phyloP scores from a whole-genome alignment of 2,113 vertebrate genomes.

The Buteo buteo region DNA sequence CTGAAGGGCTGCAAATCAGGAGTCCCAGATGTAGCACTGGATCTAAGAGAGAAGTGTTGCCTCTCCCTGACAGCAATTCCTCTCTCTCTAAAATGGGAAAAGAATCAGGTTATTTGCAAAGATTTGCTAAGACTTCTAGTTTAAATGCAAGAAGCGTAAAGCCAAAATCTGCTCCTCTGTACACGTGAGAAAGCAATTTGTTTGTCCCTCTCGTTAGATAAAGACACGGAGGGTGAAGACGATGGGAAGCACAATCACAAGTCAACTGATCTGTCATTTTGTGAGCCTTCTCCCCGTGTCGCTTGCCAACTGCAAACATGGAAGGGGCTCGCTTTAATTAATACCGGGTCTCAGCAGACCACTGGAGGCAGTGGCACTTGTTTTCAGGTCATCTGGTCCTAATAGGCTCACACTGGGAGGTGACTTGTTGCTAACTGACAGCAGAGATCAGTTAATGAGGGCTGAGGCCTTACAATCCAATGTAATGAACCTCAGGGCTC shows the following conservation, averaged over 20 bases:
- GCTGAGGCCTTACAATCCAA: constrained; percentile 34
- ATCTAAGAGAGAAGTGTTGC: not conserved
- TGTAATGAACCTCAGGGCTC: not conserved
- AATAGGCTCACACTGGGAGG: constrained; percentile 82
- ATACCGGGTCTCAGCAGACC: constrained; percentile 69
- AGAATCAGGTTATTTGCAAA: not conserved
- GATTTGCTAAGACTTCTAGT: not conserved
- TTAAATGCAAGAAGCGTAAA: not conserved
- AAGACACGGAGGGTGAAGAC: not conserved
- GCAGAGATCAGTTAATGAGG: constrained; percentile 73
- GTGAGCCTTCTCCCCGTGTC: not conserved
- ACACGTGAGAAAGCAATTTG: not conserved
- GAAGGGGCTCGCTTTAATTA: constrained; percentile 72
- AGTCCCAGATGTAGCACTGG: not conserved
- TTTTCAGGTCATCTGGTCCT: constrained; percentile 81
- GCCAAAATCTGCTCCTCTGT: not conserved
- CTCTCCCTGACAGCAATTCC: not conserved
- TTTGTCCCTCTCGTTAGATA: not conserved
- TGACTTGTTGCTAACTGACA: constrained; percentile 84
- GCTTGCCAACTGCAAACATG: not conserved
- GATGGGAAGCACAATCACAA: not conserved
- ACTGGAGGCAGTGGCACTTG: constrained; percentile 70
- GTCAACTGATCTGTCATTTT: not conserved
- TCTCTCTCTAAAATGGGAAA: not conserved
- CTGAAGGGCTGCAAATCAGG: not conserved